These are phyloP conservation scores for Drosophila koepferae DNA, from an alignment of 2,888 invertebrate species.

Conservation along the genomic window DNA sequence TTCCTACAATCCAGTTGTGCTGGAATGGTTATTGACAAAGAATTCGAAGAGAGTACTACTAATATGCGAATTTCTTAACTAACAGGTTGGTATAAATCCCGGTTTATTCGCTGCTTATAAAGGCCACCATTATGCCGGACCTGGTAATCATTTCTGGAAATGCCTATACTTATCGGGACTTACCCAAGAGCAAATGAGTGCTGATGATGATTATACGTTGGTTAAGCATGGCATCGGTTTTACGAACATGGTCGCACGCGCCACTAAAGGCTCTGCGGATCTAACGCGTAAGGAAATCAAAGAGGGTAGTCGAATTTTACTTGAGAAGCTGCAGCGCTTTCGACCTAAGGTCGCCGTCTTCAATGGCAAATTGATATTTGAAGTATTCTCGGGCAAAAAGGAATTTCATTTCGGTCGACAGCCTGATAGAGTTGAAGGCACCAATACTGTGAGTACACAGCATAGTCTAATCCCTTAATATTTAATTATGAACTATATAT, in stretches of 20 bases:
- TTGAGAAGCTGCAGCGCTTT: conserved; percentile 95
- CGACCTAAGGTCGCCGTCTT: conserved; percentile 98
- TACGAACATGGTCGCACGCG: conserved; percentile 98
- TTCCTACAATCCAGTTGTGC: conserved; percentile 53
- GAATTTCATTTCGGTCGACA: conserved; percentile 98
- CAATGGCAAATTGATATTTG: conserved; percentile 99
- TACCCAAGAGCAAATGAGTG: conserved; percentile 97
- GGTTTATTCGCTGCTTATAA: conserved; percentile 98
- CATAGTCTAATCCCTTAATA: background rate
- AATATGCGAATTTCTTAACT: background rate
- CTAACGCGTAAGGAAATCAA: conserved; percentile 96
- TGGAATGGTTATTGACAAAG: background rate
- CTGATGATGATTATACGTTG: conserved; percentile 97
- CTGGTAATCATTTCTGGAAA: conserved; percentile 99
- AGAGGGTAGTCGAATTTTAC: conserved; percentile 94
- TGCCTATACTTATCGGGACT: conserved; percentile 97
- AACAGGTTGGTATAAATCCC: conserved; percentile 98
- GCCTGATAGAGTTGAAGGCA: conserved; percentile 96
- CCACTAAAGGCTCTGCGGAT: conserved; percentile 98
- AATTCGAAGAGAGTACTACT: background rate
- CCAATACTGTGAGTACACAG: conserved; percentile 93
- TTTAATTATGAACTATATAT: no score
- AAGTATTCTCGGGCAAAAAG: conserved; percentile 98
- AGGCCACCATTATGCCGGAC: conserved; percentile 99
- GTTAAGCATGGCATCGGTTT: conserved; percentile 98